Evolutionary conservation across 2,888 invertebrate species (phyloP).

Genomic region (Myopa testacea): DNA sequence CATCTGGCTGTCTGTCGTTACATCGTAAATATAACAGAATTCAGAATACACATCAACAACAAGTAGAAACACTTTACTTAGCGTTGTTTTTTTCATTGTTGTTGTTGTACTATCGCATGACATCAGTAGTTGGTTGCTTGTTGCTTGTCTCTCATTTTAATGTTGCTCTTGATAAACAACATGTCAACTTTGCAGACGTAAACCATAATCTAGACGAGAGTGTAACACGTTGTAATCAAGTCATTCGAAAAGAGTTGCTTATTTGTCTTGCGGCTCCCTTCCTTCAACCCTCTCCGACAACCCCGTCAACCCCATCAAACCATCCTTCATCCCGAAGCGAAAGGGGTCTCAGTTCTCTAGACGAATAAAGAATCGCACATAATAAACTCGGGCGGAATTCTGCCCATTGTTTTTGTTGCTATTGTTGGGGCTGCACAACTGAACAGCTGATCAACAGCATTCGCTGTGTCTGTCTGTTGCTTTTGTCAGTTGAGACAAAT

Average conservation of each 20-base stretch:
- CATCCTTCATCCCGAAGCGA: no score
- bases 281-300: not conserved
- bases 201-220: conserved; percentile 64
- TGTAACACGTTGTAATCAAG: conserved; percentile 36
- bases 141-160: not conserved
- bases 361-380: not conserved
- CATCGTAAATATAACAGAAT: not conserved
- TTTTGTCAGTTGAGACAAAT: conserved; percentile 43
- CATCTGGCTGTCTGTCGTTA: not conserved
- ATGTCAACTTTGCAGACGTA: conserved; percentile 66
- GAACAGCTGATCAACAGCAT: conserved; percentile 21
- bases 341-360: not conserved
- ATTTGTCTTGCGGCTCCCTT: conserved; percentile 25
- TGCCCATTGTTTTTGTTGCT: conserved; percentile 15
- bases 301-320: not conserved
- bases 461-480: conserved; percentile 31
- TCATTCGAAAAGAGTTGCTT: conserved; percentile 34
- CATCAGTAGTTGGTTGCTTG: not conserved
- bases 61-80: conserved; percentile 1
- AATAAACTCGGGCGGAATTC: not conserved
- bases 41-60: not conserved
- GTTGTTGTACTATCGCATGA: not conserved
- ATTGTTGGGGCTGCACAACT: not conserved
- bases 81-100: not conserved
- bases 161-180: conserved; percentile 62